These are phyloP conservation scores for Ptilodon capucinus DNA, from an alignment of 2,888 invertebrate species.

Conservation along the genomic window DNA sequence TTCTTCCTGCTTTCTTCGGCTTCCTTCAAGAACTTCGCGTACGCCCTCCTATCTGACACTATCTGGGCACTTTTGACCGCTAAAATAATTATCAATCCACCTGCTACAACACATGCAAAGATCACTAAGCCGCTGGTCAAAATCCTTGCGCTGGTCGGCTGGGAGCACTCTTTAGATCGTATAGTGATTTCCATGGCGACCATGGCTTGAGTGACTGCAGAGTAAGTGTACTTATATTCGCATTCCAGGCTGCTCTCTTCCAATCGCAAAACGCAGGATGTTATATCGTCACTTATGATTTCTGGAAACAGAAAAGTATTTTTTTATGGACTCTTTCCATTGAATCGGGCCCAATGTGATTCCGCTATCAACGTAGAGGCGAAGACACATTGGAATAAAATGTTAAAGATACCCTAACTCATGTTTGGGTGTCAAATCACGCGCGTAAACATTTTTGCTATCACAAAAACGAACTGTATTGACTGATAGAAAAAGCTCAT, in stretches of 20 bases:
- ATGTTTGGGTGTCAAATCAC: no score
- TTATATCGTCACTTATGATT: constrained; percentile 36
- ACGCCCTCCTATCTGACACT: constrained; percentile 78
- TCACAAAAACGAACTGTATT: no score
- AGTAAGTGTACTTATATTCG: constrained; percentile 70
- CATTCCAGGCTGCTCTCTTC: constrained; percentile 57
- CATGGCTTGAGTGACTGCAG: constrained; percentile 46
- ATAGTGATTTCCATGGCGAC: constrained; percentile 63
- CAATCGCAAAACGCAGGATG: constrained; percentile 60
- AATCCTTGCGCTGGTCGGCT: constrained; percentile 61
- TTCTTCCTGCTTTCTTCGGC: constrained; percentile 64
- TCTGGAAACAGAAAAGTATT: no score
- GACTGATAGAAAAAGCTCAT: no score
- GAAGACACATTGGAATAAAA: no score
- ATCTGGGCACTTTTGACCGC: constrained; percentile 66
- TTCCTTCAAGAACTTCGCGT: constrained; percentile 74
- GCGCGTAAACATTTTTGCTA: no score
- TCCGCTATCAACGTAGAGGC: no score
- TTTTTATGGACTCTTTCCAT: no score
- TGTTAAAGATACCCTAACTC: no score
- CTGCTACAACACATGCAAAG: constrained; percentile 68
- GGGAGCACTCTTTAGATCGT: constrained; percentile 59
- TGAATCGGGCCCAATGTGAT: no score
- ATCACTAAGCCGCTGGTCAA: constrained; percentile 62
- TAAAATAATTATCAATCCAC: constrained; percentile 71